Evolutionary conservation across 2,113 vertebrate species (phyloP).

Genomic region (Amblyopsis rosae): DNA sequence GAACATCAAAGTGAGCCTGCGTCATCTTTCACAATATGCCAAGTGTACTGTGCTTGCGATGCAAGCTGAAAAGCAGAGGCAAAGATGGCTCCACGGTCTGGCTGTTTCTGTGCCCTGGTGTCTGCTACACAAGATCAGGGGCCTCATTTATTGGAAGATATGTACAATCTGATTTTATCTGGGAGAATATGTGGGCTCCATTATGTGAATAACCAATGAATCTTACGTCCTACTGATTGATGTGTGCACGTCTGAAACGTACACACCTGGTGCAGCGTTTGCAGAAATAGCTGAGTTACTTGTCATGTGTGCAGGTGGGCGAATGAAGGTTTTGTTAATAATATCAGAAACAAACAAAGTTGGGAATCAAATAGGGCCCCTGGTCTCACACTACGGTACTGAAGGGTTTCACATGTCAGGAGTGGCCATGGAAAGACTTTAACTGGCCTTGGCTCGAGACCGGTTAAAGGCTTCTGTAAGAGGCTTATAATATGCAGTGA

Average conservation of each 20-base stretch:
- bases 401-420: constrained; percentile 47
- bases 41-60: constrained; percentile 86
- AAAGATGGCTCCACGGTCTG: constrained; percentile 46
- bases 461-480: constrained; percentile 51
- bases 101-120: constrained; percentile 29
- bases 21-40: constrained; percentile 69
- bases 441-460: constrained; percentile 58
- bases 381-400: constrained; percentile 44
- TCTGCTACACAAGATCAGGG: constrained; percentile 47
- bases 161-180: constrained; percentile 50
- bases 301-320: too few species aligned
- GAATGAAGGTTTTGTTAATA: too few species aligned
- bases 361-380: constrained; percentile 54
- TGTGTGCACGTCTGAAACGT: constrained; percentile 7
- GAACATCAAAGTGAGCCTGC: constrained; percentile 52
- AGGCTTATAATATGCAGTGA: constrained; percentile 46
- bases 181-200: background rate
- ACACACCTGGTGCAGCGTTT: background rate
- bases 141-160: constrained; percentile 38
- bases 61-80: constrained; percentile 77
- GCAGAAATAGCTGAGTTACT: too few species aligned
- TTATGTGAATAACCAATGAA: background rate
- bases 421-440: constrained; percentile 53
- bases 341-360: background rate
- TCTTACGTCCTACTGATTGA: background rate